Percentiles rank a stretch among this genome's conserved stretches.
Evolutionary conservation across 2,113 vertebrate genomes (phyloP).

Genomic region (Poecile atricapillus): DNA sequence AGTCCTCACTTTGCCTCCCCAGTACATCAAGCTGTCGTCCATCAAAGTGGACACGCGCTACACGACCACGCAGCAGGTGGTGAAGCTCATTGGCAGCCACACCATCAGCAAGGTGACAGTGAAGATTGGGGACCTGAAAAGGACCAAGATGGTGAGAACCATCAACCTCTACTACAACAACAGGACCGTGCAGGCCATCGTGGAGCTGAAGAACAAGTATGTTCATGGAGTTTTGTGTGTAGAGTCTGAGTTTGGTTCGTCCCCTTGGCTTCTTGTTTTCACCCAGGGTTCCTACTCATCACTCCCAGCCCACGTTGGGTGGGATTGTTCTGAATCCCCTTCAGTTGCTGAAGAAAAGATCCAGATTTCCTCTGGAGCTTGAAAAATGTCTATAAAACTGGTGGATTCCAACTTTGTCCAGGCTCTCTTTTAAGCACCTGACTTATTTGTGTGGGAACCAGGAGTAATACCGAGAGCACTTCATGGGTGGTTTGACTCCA

Average conservation of each 20-base stretch:
- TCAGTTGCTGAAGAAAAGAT: too few relatives aligned
- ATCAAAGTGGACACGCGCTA: slow-evolving; percentile 98
- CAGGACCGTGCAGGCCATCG: slow-evolving; percentile 95
- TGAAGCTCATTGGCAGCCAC: slow-evolving; percentile 97
- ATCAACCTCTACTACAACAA: slow-evolving; percentile 99
- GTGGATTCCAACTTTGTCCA: neutral
- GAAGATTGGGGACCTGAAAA: slow-evolving; percentile 96
- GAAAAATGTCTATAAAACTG: neutral
- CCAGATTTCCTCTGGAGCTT: too few relatives aligned
- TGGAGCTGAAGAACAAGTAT: slow-evolving; percentile 98
- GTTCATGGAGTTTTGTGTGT: neutral
- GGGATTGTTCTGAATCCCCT: too few relatives aligned
- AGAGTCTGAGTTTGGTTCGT: neutral
- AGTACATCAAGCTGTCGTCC: slow-evolving; percentile 99
- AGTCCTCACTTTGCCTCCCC: neutral
- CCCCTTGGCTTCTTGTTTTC: neutral
- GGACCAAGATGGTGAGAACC: slow-evolving; percentile 98
- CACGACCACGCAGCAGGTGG: slow-evolving; percentile 98
- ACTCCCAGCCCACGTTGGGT: too few relatives aligned
- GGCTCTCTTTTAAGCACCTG: neutral
- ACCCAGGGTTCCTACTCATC: accelerated
- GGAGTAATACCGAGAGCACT: neutral
- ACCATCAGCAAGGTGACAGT: slow-evolving; percentile 99
- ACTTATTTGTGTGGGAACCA: neutral
- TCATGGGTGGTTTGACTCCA: neutral